A percentile compares a stretch with the other conserved stretches of the same genome.
Conservation (phyloP, 2,113 vertebrate genomes). For the Myotis davidii region DNA sequence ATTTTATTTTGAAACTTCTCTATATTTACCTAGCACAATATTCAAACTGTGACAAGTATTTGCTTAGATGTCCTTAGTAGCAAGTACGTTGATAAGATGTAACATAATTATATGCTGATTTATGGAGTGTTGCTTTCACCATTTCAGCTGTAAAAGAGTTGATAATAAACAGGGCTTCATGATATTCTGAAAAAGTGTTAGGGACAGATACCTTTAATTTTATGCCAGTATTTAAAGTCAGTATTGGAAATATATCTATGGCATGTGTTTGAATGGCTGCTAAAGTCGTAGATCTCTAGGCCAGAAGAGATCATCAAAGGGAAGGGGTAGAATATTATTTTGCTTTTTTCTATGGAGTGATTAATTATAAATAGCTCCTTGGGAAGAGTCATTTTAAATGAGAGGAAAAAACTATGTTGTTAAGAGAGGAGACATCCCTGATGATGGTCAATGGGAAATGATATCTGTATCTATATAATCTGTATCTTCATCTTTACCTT, state of each 20-base stretch:
- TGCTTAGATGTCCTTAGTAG: background rate
- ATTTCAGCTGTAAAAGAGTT: background rate
- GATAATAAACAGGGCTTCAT: background rate
- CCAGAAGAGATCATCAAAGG: background rate
- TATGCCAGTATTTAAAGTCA: background rate
- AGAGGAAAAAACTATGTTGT: background rate
- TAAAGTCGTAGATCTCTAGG: background rate
- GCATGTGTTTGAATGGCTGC: background rate
- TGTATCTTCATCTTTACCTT: background rate
- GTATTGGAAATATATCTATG: background rate
- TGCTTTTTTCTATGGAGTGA: background rate
- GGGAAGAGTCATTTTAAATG: background rate
- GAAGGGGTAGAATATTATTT: background rate
- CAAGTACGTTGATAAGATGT: background rate
- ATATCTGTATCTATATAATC: background rate
- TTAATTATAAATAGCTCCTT: background rate
- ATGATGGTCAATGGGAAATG: background rate
- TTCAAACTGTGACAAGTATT: background rate
- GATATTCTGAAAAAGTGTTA: background rate
- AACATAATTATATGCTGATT: background rate
- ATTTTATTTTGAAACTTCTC: background rate
- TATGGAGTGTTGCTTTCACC: background rate
- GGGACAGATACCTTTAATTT: background rate
- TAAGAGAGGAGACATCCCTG: background rate
- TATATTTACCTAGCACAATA: background rate